phyloP scores from a whole-genome alignment of 2,113 vertebrate species.

The Neofelis nebulosa region DNA sequence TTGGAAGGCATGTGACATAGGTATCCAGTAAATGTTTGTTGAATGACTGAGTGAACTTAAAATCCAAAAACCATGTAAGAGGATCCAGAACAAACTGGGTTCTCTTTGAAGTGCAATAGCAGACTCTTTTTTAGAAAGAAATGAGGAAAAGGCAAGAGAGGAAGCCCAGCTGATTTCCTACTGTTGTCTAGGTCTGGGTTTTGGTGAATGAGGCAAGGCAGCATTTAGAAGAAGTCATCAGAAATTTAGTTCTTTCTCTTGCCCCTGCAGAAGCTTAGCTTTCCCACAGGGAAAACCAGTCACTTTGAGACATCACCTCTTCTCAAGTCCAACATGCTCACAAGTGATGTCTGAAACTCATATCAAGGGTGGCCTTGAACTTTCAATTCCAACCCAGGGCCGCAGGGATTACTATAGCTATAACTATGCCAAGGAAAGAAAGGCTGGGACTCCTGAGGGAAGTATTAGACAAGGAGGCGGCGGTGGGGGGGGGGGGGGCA shows the following conservation, averaged over 20 bases:
- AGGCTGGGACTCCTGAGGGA: background rate
- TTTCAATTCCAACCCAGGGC: background rate
- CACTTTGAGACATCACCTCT: background rate
- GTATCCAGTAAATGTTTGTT: background rate
- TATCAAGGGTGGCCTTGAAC: background rate
- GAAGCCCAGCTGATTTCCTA: background rate
- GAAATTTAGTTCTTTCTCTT: conserved; percentile 14
- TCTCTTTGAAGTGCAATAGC: background rate
- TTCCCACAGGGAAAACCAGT: background rate
- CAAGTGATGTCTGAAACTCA: background rate
- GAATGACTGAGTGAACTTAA: conserved; percentile 1
- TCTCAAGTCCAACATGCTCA: background rate
- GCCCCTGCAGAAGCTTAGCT: background rate
- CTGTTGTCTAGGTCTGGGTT: background rate
- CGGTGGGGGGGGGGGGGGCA: rapidly evolving
- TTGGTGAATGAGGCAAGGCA: background rate
- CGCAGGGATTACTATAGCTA: background rate
- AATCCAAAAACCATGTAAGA: background rate
- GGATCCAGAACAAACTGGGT: background rate
- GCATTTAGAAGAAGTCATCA: background rate
- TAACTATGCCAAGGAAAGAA: background rate
- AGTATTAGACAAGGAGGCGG: background rate
- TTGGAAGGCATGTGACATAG: background rate
- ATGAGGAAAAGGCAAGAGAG: background rate
- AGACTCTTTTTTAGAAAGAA: background rate